Percentiles rank a stretch among this genome's conserved stretches.
Evolutionary conservation across 2,888 invertebrate genomes (phyloP).

Genomic region (Cremastinae sp.): DNA sequence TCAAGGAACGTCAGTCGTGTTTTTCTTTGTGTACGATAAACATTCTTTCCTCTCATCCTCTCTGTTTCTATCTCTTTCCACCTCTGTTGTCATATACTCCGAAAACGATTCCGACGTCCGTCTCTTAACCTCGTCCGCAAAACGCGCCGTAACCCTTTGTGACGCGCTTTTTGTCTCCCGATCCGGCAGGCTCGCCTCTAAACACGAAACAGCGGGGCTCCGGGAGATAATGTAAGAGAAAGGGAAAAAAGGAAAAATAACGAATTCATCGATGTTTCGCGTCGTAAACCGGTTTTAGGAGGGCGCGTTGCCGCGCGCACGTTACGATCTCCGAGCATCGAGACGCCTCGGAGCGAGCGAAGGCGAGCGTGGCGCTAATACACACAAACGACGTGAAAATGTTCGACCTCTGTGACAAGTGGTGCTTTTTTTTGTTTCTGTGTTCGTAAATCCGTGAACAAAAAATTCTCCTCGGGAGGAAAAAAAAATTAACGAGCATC

Average conservation of each 20-base stretch:
- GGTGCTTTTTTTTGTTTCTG: constrained; percentile 38
- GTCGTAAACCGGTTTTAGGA: constrained; percentile 57
- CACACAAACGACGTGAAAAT: constrained; percentile 60
- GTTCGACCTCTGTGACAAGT: constrained; percentile 69
- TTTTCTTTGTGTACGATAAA: background rate
- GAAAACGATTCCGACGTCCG: background rate
- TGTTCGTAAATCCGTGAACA: constrained; percentile 28
- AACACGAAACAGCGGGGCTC: constrained; percentile 40
- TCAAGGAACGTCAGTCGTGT: constrained; percentile 19
- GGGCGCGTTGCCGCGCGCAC: constrained; percentile 56
- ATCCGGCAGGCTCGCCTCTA: constrained; percentile 27
- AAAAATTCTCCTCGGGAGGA: no score
- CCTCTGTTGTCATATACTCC: background rate
- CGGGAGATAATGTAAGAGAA: constrained; percentile 4
- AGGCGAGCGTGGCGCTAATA: background rate
- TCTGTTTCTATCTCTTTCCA: background rate
- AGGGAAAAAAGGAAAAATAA: constrained; percentile 25
- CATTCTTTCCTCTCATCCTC: background rate
- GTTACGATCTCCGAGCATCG: constrained; percentile 33
- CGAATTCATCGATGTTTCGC: constrained; percentile 47
- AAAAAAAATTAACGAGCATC: constrained; percentile 14
- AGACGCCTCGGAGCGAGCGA: constrained; percentile 26
- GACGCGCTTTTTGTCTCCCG: constrained; percentile 25
- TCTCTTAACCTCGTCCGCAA: background rate
- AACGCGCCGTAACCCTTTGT: constrained; percentile 36